Evolutionary conservation across 2,113 vertebrate species (phyloP).

Genomic region (Scartelaos histophorus): DNA sequence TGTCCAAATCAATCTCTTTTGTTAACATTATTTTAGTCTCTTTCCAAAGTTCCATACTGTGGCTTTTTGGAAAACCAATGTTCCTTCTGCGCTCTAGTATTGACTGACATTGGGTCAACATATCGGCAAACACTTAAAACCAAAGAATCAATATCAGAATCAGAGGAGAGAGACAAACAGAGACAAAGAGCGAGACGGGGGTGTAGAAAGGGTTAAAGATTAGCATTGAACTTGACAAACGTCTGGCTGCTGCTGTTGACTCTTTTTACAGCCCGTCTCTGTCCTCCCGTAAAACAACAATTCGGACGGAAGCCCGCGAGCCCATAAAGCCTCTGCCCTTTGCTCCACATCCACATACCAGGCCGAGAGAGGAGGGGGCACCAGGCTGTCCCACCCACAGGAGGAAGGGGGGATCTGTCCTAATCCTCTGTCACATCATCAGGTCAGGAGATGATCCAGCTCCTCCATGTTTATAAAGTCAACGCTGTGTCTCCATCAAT

Average conservation of each 20-base stretch:
- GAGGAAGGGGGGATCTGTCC: too few relatives aligned
- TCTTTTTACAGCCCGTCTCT: slow-evolving; percentile 57
- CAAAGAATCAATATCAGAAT: not conserved
- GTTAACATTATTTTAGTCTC: too few relatives aligned
- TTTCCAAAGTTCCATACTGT: too few relatives aligned
- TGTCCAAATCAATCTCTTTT: too few relatives aligned
- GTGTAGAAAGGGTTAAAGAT: slow-evolving; percentile 43
- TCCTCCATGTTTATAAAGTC: too few relatives aligned
- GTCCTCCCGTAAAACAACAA: slow-evolving; percentile 63
- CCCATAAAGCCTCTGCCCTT: slow-evolving; percentile 61
- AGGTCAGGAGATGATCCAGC: too few relatives aligned
- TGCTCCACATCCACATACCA: slow-evolving; percentile 63
- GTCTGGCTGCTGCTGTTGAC: slow-evolving; percentile 59
- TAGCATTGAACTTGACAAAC: slow-evolving; percentile 77
- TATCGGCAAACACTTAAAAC: not conserved
- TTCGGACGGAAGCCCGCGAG: slow-evolving; percentile 49
- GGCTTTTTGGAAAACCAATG: too few relatives aligned
- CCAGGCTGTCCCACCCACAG: too few relatives aligned
- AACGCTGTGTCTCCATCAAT: too few relatives aligned
- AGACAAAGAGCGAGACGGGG: slow-evolving; percentile 15
- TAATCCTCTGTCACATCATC: too few relatives aligned
- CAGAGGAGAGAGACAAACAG: not conserved
- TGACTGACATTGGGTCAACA: not conserved
- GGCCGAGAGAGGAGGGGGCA: not conserved
- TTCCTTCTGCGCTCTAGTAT: not conserved